Base-by-base conservation (phyloP, 2,797 vertebrate species). In the Chelonia mydas region DNA sequence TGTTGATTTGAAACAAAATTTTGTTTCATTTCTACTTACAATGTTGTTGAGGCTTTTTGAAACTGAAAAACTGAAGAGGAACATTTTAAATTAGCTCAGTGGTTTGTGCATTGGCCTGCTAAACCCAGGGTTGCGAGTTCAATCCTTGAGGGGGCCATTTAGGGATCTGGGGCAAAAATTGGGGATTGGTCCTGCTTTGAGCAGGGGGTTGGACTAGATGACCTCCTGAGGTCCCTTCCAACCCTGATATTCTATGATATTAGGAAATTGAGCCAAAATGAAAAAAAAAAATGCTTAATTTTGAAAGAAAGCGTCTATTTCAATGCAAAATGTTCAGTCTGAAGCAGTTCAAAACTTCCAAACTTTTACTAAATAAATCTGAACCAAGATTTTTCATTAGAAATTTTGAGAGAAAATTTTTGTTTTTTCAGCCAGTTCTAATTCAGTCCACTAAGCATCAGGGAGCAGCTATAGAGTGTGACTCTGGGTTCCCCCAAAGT, bases 1-100 rank as follows among this genome's bases (percentile, higher is more conserved):
- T 96, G 96, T 96, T 95, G 95, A 93, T 95, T 95, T 91, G 80
- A 96, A 97, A 96, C 92, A 95, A 95, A 95, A 85, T 96, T 96
- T 94, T 94, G 90, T 97, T 95, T 96, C 89, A 96, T 96, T 97
- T 94, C 91, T 92, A 31, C 49, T 50, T 95, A 93, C 96, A 97
- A 97, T 97, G 96, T 97, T 96, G 95, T 33, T 4, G 90, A 61
- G 3, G 28, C 9, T 31, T 33, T 61, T 15, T n/a, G 54, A 92
- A 94, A 92, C 49, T 11, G 59, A 0, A 2, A 57, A 3, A 8
- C 89, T 17, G 2, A 37, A 83, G 88, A 76, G 41, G 51, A 54
- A 53, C 31, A 33, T 61, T 61, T 61, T 61, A 59, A 19, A n/a
- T 41, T 41, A 41, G 41, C 41, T 41, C 41, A 5, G 41, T 41